Conservation (phyloP, 2,888 invertebrate genomes). For the Lissonota sp. region DNA sequence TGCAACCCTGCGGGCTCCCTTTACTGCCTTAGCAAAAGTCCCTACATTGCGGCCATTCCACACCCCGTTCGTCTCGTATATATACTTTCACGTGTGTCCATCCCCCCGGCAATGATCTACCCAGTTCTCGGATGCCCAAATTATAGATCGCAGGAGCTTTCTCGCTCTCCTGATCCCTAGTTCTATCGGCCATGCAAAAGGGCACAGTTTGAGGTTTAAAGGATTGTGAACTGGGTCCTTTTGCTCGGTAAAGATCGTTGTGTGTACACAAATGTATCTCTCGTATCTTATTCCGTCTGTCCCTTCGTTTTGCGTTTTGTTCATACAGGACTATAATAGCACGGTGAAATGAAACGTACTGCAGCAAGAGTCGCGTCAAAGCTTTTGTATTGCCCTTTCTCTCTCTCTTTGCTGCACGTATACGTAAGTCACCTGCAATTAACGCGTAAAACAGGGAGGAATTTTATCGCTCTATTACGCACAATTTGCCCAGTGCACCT, state of each 20-base stretch:
- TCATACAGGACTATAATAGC: no score
- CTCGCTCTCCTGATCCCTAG: conserved; percentile 9
- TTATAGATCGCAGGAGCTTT: conserved; percentile 65
- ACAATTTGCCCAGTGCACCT: conserved; percentile 55
- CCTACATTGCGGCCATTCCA: neutral
- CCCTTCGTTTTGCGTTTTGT: conserved; percentile 7
- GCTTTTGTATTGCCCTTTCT: conserved; percentile 15
- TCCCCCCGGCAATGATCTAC: conserved; percentile 53
- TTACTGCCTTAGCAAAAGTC: neutral
- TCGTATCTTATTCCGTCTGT: conserved; percentile 6
- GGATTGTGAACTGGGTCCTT: no score
- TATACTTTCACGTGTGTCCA: conserved; percentile 36
- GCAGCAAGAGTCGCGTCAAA: conserved; percentile 39
- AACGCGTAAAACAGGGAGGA: conserved; percentile 59
- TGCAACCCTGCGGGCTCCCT: conserved; percentile 67
- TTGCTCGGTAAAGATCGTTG: no score
- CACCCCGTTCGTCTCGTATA: neutral
- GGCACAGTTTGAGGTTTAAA: no score
- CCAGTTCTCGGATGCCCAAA: conserved; percentile 63
- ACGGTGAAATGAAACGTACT: no score
- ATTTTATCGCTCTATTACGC: conserved; percentile 56
- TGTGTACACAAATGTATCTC: neutral
- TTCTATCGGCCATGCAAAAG: neutral
- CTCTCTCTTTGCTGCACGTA: conserved; percentile 4
- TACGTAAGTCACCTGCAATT: conserved; percentile 63